Evolutionary conservation across 2,113 vertebrate genomes (phyloP).

Genomic region (Empidonax alnorum): DNA sequence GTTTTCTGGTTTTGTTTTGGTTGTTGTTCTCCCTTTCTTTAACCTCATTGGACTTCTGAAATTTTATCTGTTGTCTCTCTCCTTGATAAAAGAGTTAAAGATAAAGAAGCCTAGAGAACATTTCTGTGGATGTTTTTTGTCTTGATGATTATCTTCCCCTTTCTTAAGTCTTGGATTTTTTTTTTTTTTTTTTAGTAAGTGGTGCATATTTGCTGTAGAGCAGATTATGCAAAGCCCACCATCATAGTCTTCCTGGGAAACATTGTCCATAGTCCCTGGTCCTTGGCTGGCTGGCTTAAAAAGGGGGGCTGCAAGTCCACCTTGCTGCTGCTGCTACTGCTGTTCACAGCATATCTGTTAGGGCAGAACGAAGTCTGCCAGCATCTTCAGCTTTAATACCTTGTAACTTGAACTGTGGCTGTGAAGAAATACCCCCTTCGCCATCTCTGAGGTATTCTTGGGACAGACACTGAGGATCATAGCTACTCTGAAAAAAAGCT

Average conservation of each 20-base stretch:
- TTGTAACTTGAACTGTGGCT: neutral
- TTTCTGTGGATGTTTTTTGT: neutral
- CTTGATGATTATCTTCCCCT: neutral
- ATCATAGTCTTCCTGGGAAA: neutral
- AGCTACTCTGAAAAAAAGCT: neutral
- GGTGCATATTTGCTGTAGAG: neutral
- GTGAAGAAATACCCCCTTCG: neutral
- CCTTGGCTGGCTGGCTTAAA: neutral
- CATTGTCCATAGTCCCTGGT: neutral
- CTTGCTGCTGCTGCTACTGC: neutral
- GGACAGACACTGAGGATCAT: neutral
- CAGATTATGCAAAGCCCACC: neutral
- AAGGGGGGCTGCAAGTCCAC: neutral
- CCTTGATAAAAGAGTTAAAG: neutral
- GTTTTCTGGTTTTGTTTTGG: neutral
- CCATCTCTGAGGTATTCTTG: neutral
- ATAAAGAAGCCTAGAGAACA: neutral
- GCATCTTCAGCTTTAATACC: neutral
- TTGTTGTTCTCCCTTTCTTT: neutral
- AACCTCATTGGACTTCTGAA: neutral
- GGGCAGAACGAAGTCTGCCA: neutral
- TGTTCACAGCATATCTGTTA: neutral
- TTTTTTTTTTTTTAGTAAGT: neutral
- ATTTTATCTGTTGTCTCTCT: neutral
- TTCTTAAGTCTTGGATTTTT: neutral